Conservation (phyloP, 2,797 vertebrate genomes). For the Sebastes jordani region DNA sequence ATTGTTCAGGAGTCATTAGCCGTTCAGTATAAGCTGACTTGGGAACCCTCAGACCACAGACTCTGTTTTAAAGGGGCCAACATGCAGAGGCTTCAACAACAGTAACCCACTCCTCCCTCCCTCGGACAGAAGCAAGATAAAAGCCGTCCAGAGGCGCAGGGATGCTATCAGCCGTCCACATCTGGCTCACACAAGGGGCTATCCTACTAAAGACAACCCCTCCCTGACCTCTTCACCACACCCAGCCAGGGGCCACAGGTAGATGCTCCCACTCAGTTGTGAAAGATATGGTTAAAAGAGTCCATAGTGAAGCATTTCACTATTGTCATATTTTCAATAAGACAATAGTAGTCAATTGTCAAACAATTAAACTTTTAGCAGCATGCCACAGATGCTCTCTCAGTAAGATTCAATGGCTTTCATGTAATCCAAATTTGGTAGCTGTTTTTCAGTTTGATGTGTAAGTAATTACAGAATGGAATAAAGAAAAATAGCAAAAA, state of each 20-base stretch:
- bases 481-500: background rate
- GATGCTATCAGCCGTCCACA: background rate
- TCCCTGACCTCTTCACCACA: background rate
- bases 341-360: background rate
- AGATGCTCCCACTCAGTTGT: background rate
- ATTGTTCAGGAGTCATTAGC: background rate
- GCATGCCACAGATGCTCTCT: background rate
- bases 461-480: background rate
- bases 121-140: background rate
- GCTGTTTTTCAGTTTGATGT: background rate
- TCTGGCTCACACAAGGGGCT: background rate
- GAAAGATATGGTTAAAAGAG: background rate
- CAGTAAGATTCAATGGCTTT: background rate
- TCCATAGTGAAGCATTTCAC: background rate
- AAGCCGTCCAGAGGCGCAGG: background rate
- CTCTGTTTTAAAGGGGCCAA: constrained; percentile 1
- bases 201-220: background rate
- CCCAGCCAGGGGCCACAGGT: constrained; percentile 1
- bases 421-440: background rate
- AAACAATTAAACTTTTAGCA: background rate
- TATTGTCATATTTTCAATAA: background rate
- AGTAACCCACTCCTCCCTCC: background rate
- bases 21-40: background rate
- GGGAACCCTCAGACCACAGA: background rate
- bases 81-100: background rate